A percentile compares a stretch with the other conserved stretches of the same genome.
Evolutionary conservation across 2,797 vertebrate genomes (phyloP).

Genomic region (Alca torda): DNA sequence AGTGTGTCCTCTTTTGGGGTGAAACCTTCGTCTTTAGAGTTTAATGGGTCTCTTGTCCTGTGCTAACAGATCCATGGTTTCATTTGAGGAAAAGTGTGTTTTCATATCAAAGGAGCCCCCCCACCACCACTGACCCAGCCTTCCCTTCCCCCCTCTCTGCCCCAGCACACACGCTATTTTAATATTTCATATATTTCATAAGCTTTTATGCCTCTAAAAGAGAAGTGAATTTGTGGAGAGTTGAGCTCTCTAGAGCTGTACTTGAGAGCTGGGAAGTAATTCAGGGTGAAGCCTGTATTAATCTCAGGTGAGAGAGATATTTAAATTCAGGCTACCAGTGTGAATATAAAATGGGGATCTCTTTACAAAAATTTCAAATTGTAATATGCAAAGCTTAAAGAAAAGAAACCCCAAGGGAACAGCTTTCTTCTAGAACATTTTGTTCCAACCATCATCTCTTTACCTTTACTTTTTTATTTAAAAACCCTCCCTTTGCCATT

Average conservation of each 20-base stretch:
- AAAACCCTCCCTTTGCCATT: conserved; percentile 67
- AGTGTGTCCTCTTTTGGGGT: not conserved
- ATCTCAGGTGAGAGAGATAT: conserved; percentile 76
- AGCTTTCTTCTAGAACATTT: conserved; percentile 72
- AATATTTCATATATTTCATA: conserved; percentile 75
- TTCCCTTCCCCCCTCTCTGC: conserved; percentile 26
- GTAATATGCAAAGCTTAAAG: conserved; percentile 77
- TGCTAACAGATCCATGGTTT: not conserved
- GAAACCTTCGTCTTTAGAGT: not conserved
- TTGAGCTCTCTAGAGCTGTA: conserved; percentile 71
- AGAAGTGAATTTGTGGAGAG: conserved; percentile 74
- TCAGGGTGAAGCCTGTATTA: conserved; percentile 76
- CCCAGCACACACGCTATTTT: conserved; percentile 56
- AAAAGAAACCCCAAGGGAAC: conserved; percentile 72
- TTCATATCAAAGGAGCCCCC: conserved; percentile 46
- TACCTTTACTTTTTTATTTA: conserved; percentile 68
- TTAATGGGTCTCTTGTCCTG: not conserved
- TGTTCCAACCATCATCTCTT: conserved; percentile 70
- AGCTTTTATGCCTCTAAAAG: conserved; percentile 73
- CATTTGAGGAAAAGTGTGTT: conserved; percentile 21
- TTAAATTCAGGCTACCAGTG: conserved; percentile 75
- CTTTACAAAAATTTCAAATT: conserved; percentile 74
- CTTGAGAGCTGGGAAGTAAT: conserved; percentile 75
- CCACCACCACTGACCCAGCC: not conserved
- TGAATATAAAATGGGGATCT: conserved; percentile 75